phyloP scores from a whole-genome alignment of 2,888 invertebrate species.

The Heteromyza rotundicornis region DNA sequence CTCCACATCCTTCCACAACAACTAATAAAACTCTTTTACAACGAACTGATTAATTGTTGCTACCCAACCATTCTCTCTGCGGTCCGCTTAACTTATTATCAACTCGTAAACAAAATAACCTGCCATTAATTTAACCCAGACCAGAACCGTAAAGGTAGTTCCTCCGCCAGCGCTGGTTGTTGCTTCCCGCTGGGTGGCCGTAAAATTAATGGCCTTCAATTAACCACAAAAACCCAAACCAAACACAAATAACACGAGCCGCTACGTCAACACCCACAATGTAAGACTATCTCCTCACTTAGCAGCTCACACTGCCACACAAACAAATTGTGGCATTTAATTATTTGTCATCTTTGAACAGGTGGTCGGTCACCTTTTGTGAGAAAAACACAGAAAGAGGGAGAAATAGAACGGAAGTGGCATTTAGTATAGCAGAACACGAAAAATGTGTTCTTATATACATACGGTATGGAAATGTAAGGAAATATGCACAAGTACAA shows the following conservation, averaged over 20 bases:
- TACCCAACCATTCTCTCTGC: no score
- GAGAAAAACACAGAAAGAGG: no score
- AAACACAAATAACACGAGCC: neutral
- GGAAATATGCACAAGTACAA: no score
- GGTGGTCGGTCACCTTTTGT: no score
- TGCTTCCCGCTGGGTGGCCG: neutral
- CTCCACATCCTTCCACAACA: no score
- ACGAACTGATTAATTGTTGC: no score
- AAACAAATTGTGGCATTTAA: neutral
- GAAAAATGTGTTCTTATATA: no score
- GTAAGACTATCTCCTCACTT: neutral
- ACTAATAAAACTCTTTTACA: no score
- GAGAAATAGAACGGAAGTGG: no score
- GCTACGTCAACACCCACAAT: neutral
- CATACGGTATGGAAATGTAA: no score
- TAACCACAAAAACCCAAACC: neutral
- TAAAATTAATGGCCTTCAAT: neutral
- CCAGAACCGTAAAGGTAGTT: neutral
- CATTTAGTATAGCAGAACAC: no score
- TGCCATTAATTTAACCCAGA: neutral
- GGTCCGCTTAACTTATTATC: neutral
- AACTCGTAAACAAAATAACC: neutral
- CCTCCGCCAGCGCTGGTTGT: neutral
- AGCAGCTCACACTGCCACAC: neutral
- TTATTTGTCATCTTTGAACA: no score